Base-by-base conservation (phyloP, 2,113 vertebrate species). In the Alligator mississippiensis region DNA sequence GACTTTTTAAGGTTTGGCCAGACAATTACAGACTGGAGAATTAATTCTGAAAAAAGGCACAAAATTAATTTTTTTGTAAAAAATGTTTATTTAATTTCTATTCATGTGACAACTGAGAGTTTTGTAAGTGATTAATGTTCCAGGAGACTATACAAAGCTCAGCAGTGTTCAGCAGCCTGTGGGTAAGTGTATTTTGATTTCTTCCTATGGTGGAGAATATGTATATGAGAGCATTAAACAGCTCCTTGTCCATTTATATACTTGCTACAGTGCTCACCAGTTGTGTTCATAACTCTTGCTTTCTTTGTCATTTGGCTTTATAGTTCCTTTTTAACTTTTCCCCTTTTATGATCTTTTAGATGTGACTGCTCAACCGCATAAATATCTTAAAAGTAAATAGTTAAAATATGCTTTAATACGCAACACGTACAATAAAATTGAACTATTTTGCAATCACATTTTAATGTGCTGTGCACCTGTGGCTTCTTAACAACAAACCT, bases 401-500 rank as follows among this genome's bases (percentile, higher is more conserved):
- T 28, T 89, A 93, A 93, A 95, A 77, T 77, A 61, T 66, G 60
- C 30, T 47, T 28, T 83, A 83, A 84, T 76, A 75, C 34, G 84
- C 76, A 91, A 84, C 64, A 77, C 62, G 18, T 77, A 87, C 74
- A 93, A 87, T 89, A 85, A 55, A 61, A 62, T 75, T 90, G 82
- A 95, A 84, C 82, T 58, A 18, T 85, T 38, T 34, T 28, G 14
- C 34, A 89, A 93, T 93, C 91, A 88, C 17, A 17, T 62, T 82
- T 93, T 90, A 93, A 93, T 84, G 27, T 89, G 27, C 17, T 94
- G 89, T 88, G 90, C 64, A 88, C 91, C 94, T 93, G 87, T 85
- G 93, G 88, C 6, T 94, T 93, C 92, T 90, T 95, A 94, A 96
- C 91, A 96, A 90, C 90, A 96, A 96, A 93, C 80, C 91, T 90